Evolutionary conservation across 2,797 vertebrate species (phyloP).

Genomic region (Cirrhinus mrigala): DNA sequence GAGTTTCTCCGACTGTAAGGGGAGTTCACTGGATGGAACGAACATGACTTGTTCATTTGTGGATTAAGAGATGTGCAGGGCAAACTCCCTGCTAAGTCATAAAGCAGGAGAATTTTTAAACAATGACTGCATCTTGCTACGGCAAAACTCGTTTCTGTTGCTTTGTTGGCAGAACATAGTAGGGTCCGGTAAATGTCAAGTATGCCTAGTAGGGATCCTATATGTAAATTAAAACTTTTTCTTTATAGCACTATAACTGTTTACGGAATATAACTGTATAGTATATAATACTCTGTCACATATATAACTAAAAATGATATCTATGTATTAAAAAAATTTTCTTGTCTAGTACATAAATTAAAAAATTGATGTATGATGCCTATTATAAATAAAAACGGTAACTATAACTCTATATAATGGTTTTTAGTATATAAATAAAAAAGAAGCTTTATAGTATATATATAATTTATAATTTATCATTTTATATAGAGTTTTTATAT

Average conservation of each 20-base stretch:
- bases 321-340: too few species aligned
- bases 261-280: neutral
- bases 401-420: too few species aligned
- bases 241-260: neutral
- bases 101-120: conserved; percentile 20
- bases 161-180: conserved; percentile 6
- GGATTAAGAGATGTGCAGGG: conserved; percentile 43
- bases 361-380: neutral
- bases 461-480: neutral
- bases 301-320: neutral
- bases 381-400: neutral
- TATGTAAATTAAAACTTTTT: neutral
- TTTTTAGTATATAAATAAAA: neutral
- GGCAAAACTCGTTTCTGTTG: neutral
- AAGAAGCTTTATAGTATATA: neutral
- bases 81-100: conserved; percentile 22
- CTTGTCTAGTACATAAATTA: neutral
- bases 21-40: conserved; percentile 53
- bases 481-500: neutral
- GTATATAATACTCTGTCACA: neutral
- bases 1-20: conserved; percentile 53
- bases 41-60: conserved; percentile 48
- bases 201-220: neutral
- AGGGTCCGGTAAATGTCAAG: neutral
- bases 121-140: neutral